Evolutionary conservation across 2,888 invertebrate genomes (phyloP).

Genomic region (Acronicta psi): DNA sequence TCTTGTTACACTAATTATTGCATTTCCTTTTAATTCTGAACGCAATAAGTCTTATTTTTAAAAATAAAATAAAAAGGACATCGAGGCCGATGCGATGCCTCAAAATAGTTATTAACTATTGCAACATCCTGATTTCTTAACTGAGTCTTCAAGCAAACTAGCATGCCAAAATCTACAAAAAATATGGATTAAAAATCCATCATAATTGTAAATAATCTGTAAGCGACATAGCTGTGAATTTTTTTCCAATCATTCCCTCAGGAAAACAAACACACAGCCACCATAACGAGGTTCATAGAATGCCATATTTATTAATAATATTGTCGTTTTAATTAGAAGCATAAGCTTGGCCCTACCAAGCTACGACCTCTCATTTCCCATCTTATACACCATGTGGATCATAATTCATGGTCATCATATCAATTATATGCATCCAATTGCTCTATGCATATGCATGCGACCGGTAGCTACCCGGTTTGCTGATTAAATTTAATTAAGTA

Average conservation of each 20-base stretch:
- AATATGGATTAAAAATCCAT: too few relatives aligned
- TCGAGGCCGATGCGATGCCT: too few relatives aligned
- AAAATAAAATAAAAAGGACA: too few relatives aligned
- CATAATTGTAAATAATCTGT: too few relatives aligned
- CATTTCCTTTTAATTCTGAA: neutral
- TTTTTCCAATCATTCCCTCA: neutral
- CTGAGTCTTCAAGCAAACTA: too few relatives aligned
- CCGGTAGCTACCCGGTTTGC: conserved; percentile 41
- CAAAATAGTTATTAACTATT: too few relatives aligned
- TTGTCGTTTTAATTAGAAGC: conserved; percentile 39
- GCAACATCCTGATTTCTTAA: too few relatives aligned
- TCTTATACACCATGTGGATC: conserved; percentile 31
- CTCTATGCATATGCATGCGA: conserved; percentile 41
- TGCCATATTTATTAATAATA: conserved; percentile 35
- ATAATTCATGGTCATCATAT: conserved; percentile 40
- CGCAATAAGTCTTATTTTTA: too few relatives aligned
- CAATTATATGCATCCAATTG: conserved; percentile 51
- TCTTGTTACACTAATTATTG: conserved; percentile 20
- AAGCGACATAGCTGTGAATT: too few relatives aligned
- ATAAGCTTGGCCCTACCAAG: conserved; percentile 30
- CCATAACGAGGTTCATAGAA: conserved; percentile 28
- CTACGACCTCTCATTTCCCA: conserved; percentile 44
- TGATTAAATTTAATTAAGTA: conserved; percentile 55
- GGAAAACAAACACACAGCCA: conserved; percentile 1
- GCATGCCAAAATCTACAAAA: too few relatives aligned